These are phyloP conservation scores for Porites evermanni DNA, from an alignment of 92 coral and sea anemone species.

Conservation along the genomic window DNA sequence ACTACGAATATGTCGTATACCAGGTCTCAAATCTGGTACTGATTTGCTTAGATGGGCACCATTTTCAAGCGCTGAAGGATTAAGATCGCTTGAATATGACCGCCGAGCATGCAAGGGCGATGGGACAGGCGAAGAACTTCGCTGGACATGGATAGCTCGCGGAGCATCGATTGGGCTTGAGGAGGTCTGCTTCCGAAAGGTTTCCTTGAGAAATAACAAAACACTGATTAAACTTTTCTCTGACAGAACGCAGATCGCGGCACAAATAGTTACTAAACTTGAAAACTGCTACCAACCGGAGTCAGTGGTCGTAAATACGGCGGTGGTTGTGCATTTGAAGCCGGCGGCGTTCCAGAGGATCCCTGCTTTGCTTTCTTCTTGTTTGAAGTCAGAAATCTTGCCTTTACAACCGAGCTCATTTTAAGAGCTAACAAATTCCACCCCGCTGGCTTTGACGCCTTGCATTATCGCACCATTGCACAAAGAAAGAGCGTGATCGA, in stretches of 20 bases:
- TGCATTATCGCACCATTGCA: constrained; percentile 49
- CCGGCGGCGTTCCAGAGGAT: constrained; percentile 47
- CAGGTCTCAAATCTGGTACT: constrained; percentile 44
- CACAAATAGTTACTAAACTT: constrained; percentile 27
- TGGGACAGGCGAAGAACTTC: constrained; percentile 38
- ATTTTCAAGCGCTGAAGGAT: constrained; percentile 19
- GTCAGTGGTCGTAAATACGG: constrained; percentile 74
- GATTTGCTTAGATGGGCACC: constrained; percentile 46
- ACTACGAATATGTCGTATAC: constrained; percentile 40
- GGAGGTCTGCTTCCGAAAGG: constrained; percentile 38
- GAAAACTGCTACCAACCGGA: constrained; percentile 77
- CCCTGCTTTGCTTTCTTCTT: constrained; percentile 64
- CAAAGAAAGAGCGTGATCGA: constrained; percentile 35
- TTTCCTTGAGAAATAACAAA: constrained; percentile 56
- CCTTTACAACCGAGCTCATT: constrained; percentile 74
- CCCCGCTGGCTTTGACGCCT: constrained; percentile 46
- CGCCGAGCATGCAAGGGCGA: constrained; percentile 26
- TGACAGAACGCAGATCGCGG: constrained; percentile 29
- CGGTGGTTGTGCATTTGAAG: constrained; percentile 44
- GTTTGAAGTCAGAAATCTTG: constrained; percentile 81
- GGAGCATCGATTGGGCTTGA: constrained; percentile 26
- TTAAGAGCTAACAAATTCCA: constrained; percentile 35
- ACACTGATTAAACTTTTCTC: constrained; percentile 17
- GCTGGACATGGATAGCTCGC: constrained; percentile 16
- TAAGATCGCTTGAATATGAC: constrained; percentile 22